Percentiles rank a stretch among this genome's conserved stretches.
These are phyloP conservation scores for Atopsyche davidsoni DNA, from an alignment of 1,140 invertebrate genomes.

Conservation along the genomic window DNA sequence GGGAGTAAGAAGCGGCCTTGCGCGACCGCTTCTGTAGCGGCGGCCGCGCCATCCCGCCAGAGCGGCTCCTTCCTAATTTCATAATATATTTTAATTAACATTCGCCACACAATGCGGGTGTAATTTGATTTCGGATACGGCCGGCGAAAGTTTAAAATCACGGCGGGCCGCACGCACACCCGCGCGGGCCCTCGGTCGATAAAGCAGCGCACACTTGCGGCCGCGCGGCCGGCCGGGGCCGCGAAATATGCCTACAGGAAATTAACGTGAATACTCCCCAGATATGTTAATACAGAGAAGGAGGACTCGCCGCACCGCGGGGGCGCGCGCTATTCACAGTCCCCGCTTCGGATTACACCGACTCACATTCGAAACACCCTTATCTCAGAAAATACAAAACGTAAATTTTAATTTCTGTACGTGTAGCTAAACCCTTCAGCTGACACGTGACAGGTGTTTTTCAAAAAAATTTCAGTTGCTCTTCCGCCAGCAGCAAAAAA, in stretches of 20 bases:
- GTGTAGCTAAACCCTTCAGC: too few species aligned
- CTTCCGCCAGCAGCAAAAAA: too few species aligned
- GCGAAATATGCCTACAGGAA: constrained; percentile 14
- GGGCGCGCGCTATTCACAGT: too few species aligned
- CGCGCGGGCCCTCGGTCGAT: constrained; percentile 3
- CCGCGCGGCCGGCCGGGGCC: neutral
- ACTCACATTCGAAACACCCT: too few species aligned
- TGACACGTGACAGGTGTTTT: too few species aligned
- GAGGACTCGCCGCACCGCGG: too few species aligned
- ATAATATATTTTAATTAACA: constrained; percentile 15
- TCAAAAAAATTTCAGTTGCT: too few species aligned
- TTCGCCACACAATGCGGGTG: neutral
- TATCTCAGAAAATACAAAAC: too few species aligned
- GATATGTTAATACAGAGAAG: too few species aligned
- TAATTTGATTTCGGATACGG: constrained; percentile 1
- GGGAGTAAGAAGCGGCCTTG: neutral
- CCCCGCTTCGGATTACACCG: too few species aligned
- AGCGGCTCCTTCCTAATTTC: neutral
- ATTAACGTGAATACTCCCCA: constrained; percentile 16
- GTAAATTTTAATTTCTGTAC: too few species aligned
- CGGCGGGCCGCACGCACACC: neutral
- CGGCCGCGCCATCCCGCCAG: too few species aligned
- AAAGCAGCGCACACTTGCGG: neutral
- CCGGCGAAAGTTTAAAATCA: constrained; percentile 11
- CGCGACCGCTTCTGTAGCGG: neutral